phyloP scores from a whole-genome alignment of 2,797 vertebrate genomes.

The Mus spretus region DNA sequence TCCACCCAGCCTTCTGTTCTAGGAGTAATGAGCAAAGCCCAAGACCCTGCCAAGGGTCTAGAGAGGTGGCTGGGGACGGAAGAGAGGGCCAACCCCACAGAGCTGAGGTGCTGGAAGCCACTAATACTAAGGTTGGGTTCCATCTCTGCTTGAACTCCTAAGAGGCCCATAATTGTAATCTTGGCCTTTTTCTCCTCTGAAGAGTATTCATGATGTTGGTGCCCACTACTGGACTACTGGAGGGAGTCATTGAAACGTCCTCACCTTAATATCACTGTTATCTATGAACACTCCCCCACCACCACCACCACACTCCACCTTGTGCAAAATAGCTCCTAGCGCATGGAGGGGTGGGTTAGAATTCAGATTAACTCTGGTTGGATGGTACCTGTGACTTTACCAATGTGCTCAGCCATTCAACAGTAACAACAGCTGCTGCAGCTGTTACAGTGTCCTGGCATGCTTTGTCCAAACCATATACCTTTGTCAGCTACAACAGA shows the following conservation, averaged over 20 bases:
- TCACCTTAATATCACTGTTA: not conserved
- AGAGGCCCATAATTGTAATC: not conserved
- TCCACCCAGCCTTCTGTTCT: not conserved
- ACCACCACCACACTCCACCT: not conserved
- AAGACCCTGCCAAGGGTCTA: not conserved
- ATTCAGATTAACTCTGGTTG: not conserved
- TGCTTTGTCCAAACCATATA: not conserved
- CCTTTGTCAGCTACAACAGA: not conserved
- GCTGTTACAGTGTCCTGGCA: rapidly evolving
- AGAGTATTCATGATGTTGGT: not conserved
- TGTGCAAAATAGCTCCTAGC: not conserved
- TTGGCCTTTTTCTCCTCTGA: not conserved
- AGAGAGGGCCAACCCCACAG: not conserved
- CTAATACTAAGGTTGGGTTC: not conserved
- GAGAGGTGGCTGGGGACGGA: rapidly evolving
- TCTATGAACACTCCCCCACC: not conserved
- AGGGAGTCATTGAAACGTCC: not conserved
- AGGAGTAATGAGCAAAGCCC: conserved; percentile 24
- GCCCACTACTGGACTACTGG: not conserved
- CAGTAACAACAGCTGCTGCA: no score
- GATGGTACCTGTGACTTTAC: not conserved
- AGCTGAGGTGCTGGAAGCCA: not conserved
- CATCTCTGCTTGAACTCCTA: not conserved
- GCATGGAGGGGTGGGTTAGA: not conserved
- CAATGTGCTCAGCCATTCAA: not conserved